Evolutionary conservation across 2,113 vertebrate genomes (phyloP), one percentile per base, ranked within the genome.

Genomic region (Diphyllodes magnificus): DNA sequence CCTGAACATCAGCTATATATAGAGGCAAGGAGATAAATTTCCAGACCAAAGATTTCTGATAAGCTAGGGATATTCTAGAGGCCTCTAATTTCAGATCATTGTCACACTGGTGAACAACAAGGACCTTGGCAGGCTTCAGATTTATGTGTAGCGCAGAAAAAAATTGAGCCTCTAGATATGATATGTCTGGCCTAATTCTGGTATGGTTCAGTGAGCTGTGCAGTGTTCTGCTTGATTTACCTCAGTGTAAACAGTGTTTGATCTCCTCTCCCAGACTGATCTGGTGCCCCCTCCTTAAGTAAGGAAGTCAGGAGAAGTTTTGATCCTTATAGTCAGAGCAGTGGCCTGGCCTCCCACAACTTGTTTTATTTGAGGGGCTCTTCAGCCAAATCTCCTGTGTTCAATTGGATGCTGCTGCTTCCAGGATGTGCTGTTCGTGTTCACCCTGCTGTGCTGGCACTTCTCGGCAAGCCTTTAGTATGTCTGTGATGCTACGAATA

Each of bases 161-260:
- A 87, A 61, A 8, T 5, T 6, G n/a, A 78, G 68, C 71, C 56
- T 90, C 79, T 93, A 88, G 76, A 81, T 95, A 87, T 88, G 86
- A 94, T 89, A 86, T 45, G 88, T 92, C 92, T 96, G 88, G 82
- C 56, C 69, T 95, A 88, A 96, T 95, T 96, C 76, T 95, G n/a
- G 28, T 50, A 78, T 13, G 92, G 95, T 75, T 91, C 90, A 94
- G 28, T 91, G 77, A 92, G 44, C 85, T 92, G 85, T 77, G 75
- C 77, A 89, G 50, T 37, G 63, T 94, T 95, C 93, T 92, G 90
- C 94, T 83, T 96, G 88, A 92, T 88, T 96, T 95, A 82, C 44
- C 23, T 68, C 82, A 76, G 40, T 81, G 79, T 94, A 96, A 96
- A 94, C 80, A 90, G 44, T 68, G 57, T 95, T 94, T 93, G 90